These are phyloP conservation scores for Paramormyrops hopkinsi DNA, from an alignment of 2,797 vertebrate genomes.

Conservation along the genomic window DNA sequence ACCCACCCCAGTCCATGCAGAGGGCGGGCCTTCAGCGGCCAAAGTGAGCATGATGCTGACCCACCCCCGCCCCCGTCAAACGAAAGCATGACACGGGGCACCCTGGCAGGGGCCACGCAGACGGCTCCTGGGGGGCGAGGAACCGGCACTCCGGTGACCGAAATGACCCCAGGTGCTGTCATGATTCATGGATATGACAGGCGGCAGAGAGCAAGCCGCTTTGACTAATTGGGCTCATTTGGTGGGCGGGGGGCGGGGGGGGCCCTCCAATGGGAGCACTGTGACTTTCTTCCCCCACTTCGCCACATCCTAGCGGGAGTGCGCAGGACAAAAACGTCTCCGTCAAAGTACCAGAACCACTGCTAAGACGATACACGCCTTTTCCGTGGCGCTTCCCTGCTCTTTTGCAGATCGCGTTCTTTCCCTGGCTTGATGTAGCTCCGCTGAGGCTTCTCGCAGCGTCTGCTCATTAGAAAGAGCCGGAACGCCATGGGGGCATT, in stretches of 20 bases:
- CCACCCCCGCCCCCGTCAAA: conserved; percentile 40
- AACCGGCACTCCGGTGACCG: conserved; percentile 45
- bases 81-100: conserved; percentile 19
- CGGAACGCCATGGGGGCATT: neutral
- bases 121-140: conserved; percentile 32
- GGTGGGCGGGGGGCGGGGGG: conserved; percentile 56
- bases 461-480: neutral
- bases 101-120: conserved; percentile 14
- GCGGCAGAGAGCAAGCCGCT: conserved; percentile 57
- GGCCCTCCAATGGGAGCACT: conserved; percentile 60
- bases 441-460: neutral
- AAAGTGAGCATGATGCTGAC: conserved; percentile 39
- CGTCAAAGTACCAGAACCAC: neutral
- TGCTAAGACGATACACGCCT: neutral
- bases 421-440: neutral
- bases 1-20: conserved; percentile 28
- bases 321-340: neutral
- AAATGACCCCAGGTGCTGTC: conserved; percentile 62
- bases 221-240: conserved; percentile 73
- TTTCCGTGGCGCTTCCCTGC: neutral
- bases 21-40: conserved; percentile 37
- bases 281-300: conserved; percentile 41
- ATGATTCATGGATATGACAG: conserved; percentile 54
- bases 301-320: neutral
- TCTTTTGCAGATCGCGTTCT: neutral